Conservation (phyloP, 2,797 vertebrate species). For the Pseudochromis fuscus region DNA sequence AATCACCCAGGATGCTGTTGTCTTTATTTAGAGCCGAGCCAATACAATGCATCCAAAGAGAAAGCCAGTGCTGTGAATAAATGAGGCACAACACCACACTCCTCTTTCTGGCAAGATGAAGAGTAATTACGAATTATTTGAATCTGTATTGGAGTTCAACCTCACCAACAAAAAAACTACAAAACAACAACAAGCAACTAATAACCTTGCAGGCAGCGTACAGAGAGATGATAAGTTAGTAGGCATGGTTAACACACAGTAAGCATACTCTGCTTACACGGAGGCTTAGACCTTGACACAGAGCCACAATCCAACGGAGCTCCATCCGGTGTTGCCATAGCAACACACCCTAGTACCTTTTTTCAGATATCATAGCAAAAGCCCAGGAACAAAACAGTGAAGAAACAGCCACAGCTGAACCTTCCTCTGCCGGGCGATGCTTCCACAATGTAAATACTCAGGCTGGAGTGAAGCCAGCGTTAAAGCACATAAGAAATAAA, state of each 20-base stretch:
- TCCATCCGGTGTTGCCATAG: conserved; percentile 84
- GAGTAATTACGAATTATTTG: conserved; percentile 18
- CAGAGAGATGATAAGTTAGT: conserved; percentile 55
- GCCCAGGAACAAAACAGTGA: conserved; percentile 74
- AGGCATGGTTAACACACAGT: conserved; percentile 75
- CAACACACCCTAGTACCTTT: conserved; percentile 79
- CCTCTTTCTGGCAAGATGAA: conserved; percentile 1
- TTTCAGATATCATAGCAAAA: conserved; percentile 77
- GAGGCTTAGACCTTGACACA: conserved; percentile 83
- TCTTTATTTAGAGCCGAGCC: conserved; percentile 54
- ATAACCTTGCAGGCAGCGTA: conserved; percentile 41
- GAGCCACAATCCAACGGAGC: conserved; percentile 78
- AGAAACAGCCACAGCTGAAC: conserved; percentile 57
- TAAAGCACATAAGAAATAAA: conserved; percentile 4
- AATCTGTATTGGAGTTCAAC: conserved; percentile 18
- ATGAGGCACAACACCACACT: conserved; percentile 7
- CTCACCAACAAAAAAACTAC: conserved; percentile 23
- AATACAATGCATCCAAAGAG: conserved; percentile 22
- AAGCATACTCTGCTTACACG: conserved; percentile 74
- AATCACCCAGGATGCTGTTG: conserved; percentile 54
- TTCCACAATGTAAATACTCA: conserved; percentile 52
- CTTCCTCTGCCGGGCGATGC: conserved; percentile 51
- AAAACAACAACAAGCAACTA: conserved; percentile 30
- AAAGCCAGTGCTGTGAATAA: conserved; percentile 24
- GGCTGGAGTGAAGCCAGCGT: conserved; percentile 22